Evolutionary conservation across 2,113 vertebrate species (phyloP).

Genomic region (Aix galericulata): DNA sequence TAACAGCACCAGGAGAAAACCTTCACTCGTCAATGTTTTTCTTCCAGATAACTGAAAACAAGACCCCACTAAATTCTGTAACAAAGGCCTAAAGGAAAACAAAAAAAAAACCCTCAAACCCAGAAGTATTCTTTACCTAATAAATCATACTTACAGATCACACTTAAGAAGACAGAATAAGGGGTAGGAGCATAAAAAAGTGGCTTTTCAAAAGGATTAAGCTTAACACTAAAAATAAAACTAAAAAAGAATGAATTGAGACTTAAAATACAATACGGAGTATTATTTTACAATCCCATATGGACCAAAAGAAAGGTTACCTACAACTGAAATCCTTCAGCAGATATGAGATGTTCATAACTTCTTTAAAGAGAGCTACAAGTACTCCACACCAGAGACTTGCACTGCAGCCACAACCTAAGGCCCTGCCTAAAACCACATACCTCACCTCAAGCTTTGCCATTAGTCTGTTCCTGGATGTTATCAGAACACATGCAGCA

Average conservation of each 20-base stretch:
- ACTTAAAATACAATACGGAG: not conserved
- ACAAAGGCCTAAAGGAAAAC: not conserved
- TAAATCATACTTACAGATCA: not conserved
- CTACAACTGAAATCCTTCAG: not conserved
- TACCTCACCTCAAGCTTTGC: not conserved
- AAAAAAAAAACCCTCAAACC: not conserved
- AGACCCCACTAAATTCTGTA: not conserved
- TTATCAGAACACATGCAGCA: not conserved
- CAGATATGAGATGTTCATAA: not conserved
- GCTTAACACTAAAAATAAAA: not conserved
- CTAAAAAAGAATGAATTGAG: not conserved
- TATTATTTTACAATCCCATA: not conserved
- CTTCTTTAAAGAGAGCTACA: not conserved
- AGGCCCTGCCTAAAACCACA: not conserved
- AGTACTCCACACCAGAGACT: accelerated
- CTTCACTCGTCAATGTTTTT: not conserved
- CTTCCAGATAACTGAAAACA: not conserved
- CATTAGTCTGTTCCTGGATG: not conserved
- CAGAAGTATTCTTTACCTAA: not conserved
- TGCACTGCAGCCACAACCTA: not conserved
- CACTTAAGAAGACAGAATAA: not conserved
- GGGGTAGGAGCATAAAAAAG: not conserved
- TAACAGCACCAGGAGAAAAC: not conserved
- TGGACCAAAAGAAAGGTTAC: not conserved
- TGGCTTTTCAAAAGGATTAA: not conserved